Conservation (phyloP, 2,797 vertebrate species). For the Artibeus jamaicensis region DNA sequence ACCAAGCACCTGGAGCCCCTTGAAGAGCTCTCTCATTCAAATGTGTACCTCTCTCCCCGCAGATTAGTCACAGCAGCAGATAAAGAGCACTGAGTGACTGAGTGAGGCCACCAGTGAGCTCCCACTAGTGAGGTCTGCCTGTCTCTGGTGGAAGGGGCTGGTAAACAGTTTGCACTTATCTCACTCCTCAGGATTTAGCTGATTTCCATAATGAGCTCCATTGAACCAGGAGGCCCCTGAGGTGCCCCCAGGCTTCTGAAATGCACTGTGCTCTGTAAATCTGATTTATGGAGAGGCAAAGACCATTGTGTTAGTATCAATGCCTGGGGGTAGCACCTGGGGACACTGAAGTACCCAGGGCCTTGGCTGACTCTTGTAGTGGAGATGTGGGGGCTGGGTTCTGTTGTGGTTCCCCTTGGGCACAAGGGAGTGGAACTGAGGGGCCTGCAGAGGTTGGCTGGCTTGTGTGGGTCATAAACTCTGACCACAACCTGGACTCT, state of each 20-base stretch:
- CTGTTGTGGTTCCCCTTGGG: not conserved
- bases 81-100: slow-evolving; percentile 76
- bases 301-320: slow-evolving; percentile 73
- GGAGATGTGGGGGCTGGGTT: not conserved
- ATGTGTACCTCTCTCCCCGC: not conserved
- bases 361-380: not conserved
- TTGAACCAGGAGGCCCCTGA: slow-evolving; percentile 81
- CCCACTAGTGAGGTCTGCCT: slow-evolving; percentile 72
- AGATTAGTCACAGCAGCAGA: slow-evolving; percentile 74
- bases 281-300: slow-evolving; percentile 81
- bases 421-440: not conserved
- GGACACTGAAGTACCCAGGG: not conserved
- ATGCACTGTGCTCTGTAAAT: slow-evolving; percentile 76
- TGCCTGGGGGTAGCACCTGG: slow-evolving; percentile 23
- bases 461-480: not conserved
- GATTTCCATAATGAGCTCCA: slow-evolving; percentile 86
- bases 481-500: not conserved
- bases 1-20: not conserved
- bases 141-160: slow-evolving; percentile 74
- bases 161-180: slow-evolving; percentile 82
- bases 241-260: slow-evolving; percentile 79
- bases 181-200: slow-evolving; percentile 82
- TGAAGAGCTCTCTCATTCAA: not conserved
- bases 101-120: slow-evolving; percentile 76
- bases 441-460: not conserved